phyloP scores from a whole-genome alignment of 2,113 vertebrate species.

The Megaceryle torquata region DNA sequence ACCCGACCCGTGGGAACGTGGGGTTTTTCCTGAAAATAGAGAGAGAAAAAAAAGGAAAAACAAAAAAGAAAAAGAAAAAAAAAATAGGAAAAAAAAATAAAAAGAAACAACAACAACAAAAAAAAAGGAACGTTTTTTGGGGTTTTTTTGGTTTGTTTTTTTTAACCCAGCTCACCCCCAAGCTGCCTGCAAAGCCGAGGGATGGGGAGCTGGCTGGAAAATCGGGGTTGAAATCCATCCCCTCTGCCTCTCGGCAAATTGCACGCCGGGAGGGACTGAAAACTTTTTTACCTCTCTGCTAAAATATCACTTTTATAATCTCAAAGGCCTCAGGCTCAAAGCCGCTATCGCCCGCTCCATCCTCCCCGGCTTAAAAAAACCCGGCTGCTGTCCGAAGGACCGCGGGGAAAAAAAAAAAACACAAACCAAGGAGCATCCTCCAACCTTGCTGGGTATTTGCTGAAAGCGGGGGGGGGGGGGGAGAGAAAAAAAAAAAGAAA shows the following conservation, averaged over 20 bases:
- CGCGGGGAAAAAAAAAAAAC: neutral
- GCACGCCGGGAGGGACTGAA: neutral
- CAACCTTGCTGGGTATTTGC: neutral
- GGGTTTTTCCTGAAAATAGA: slow-evolving; percentile 49
- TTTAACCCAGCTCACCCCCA: neutral
- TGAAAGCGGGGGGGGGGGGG: no score
- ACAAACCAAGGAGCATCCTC: slow-evolving; percentile 14
- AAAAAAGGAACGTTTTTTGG: neutral
- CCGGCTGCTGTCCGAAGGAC: neutral
- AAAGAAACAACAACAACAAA: neutral
- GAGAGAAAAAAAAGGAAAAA: neutral
- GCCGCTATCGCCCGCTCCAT: neutral
- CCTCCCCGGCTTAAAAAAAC: neutral
- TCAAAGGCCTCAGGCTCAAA: neutral
- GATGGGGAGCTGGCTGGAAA: slow-evolving; percentile 33
- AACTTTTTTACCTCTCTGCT: slow-evolving; percentile 32
- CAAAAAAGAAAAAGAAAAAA: neutral
- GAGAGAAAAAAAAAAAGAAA: no score
- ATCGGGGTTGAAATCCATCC: neutral
- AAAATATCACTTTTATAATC: slow-evolving; percentile 21
- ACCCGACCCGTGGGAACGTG: slow-evolving; percentile 45
- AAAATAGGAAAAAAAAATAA: no score
- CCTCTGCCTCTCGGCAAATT: neutral
- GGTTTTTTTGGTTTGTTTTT: neutral
- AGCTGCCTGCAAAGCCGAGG: neutral